Conservation (phyloP, 2,797 vertebrate genomes). For the Sebastes glaucus region DNA sequence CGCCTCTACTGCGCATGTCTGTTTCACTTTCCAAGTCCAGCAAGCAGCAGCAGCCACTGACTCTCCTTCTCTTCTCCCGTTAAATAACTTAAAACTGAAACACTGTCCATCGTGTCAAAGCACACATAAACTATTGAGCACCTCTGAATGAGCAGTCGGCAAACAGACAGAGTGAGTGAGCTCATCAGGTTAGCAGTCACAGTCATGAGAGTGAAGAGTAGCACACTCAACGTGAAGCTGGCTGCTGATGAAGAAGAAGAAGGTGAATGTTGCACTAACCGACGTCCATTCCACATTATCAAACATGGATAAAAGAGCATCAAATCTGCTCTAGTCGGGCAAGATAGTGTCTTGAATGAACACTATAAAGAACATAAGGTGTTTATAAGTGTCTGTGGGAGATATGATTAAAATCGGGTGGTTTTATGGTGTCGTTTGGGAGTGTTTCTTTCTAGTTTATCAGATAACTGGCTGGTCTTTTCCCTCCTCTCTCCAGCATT, state of each 20-base stretch:
- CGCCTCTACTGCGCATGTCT: constrained; percentile 76
- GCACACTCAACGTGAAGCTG: constrained; percentile 49
- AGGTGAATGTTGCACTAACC: constrained; percentile 71
- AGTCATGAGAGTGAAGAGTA: constrained; percentile 20
- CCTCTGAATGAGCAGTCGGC: not conserved
- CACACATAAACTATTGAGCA: constrained; percentile 4
- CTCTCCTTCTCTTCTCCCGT: constrained; percentile 39
- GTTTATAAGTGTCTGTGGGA: not conserved
- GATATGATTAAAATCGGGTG: not conserved
- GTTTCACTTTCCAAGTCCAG: constrained; percentile 72
- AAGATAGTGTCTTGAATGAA: not conserved
- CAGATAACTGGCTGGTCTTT: constrained; percentile 68
- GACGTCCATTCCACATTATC: constrained; percentile 78
- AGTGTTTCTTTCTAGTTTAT: constrained; percentile 60
- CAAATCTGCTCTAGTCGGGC: not conserved
- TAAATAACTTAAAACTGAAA: constrained; percentile 51
- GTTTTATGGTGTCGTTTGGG: not conserved
- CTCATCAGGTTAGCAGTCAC: not conserved
- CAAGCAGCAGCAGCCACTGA: constrained; percentile 47
- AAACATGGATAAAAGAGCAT: constrained; percentile 38
- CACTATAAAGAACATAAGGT: not conserved
- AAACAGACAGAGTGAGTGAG: not conserved
- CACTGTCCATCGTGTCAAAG: not conserved
- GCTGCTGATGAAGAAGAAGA: constrained; percentile 77
- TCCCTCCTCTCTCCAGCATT: constrained; percentile 72